Evolutionary conservation across 2,113 vertebrate genomes (phyloP), one percentile per base, ranked within the genome.

Genomic region (Todiramphus saurophagus): DNA sequence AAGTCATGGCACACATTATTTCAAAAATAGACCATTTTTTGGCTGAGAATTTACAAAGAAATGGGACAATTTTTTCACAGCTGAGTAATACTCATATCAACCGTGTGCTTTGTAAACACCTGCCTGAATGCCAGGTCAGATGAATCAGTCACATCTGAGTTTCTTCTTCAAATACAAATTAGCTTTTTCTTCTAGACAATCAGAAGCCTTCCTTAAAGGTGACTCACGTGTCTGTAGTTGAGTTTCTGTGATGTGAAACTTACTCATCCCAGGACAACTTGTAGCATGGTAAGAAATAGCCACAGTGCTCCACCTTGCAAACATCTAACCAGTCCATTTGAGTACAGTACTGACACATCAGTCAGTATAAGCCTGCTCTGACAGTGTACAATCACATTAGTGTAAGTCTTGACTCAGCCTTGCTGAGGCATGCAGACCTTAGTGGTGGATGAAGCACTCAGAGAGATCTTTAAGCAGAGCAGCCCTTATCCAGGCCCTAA

Each of bases 71-170:
- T 56, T 76, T 90, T 91, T 62, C 69, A 89, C 44, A 87, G 66
- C 33, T 97, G 67, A 89, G 75, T 93, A 96, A 96, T 73, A 44
- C 53, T 72, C 83, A 64, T 30, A 90, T 96, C 73, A 87, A 39
- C 69, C 51, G 72, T 7, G 69, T 92, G 69, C 91, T 69, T 90
- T 92, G 56, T 83, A 75, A 94, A 60, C 56, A 94, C 83, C 60
- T 89, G 51, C 69, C 48, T 91, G 87, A 94, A 95, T 91, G 83
- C 94, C 93, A 95, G 77, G 89, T 91, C 91, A 94, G 77, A 96
- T 95, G 94, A 96, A 87, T 97, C 89, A 94, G 92, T 87, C 89
- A 83, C 27, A 89, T 72, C 66, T 89, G 73, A 87, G 51, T 37
- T 92, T 44, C 30, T 64, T 93, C 41, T 89, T 94, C 69, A 89